Evolutionary conservation across 2,113 vertebrate genomes (phyloP).

Genomic region (Erpornis zantholeuca): DNA sequence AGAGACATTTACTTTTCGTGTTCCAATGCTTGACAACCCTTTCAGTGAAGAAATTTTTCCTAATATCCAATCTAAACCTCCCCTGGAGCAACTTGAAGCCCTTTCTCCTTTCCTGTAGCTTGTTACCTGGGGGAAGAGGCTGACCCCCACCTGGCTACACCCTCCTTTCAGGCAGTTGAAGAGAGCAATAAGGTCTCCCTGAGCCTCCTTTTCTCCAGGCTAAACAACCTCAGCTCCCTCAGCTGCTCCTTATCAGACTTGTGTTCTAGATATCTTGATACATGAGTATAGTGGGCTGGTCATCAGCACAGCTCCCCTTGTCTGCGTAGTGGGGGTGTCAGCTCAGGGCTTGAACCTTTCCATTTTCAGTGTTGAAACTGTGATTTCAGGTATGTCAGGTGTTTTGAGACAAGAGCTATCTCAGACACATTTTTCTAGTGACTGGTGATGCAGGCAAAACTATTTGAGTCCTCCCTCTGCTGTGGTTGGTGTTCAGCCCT

Average conservation of each 20-base stretch:
- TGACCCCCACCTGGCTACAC: accelerated
- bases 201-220: neutral
- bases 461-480: neutral
- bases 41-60: neutral
- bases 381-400: neutral
- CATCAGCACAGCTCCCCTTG: neutral
- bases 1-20: neutral
- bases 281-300: no score
- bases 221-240: neutral
- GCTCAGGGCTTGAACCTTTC: neutral
- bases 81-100: neutral
- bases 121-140: neutral
- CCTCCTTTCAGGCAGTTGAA: neutral
- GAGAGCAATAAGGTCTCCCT: neutral
- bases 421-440: neutral
- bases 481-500: neutral
- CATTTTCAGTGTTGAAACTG: accelerated
- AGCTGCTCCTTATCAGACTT: neutral
- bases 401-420: neutral
- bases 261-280: neutral
- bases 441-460: neutral
- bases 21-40: neutral
- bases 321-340: neutral
- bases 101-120: neutral
- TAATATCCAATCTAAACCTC: neutral